Base-by-base conservation (phyloP, 92 coral and sea anemone genomes). In the Galaxea fascicularis region DNA sequence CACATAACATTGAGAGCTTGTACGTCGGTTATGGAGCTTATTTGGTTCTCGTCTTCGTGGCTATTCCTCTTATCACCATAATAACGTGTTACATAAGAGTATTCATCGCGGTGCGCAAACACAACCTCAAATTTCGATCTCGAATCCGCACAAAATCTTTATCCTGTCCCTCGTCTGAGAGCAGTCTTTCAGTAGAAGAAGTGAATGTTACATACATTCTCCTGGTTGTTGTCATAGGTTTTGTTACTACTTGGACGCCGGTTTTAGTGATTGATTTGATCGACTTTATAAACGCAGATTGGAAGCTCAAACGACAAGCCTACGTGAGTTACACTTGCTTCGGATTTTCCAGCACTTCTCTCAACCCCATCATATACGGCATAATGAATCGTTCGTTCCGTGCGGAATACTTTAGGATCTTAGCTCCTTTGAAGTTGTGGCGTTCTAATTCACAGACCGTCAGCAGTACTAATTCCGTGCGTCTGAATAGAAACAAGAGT, bases 321-420 rank as follows among this genome's bases (percentile, higher is more conserved):
- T 92, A 92, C 62, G 80, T 92, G 64, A 88, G 91, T 26, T 89
- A 92, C 82, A 45, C 82, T 22, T 92, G 95, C 77, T 92, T 83
- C 52, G 93, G 91, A n/a, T 92, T 22, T 58, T 82, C 93, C 45
- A 92, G 95, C 71, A 92, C 95, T 14, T 88, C 95, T 18, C 80
- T 87, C 22, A 91, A 91, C 63, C 91, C 95, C 31, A 44, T 92
- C 72, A 89, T 92, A 0, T 92, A 92, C 74, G 95, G 95, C 16
- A 86, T 92, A 65, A 86, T 86, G 88, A 92, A 92, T 91, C 86
- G 87, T 29, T 67, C 92, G 28, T 85, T 91, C 84, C 88, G 95
- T 2, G 71, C 65, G 11, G 95, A 89, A 64, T 92, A 92, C 83
- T 31, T 71, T 44, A 78, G 89, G 46, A 84, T 90, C 71, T 69